phyloP scores from a whole-genome alignment of 2,888 invertebrate genomes.

The Thalpophila matura region DNA sequence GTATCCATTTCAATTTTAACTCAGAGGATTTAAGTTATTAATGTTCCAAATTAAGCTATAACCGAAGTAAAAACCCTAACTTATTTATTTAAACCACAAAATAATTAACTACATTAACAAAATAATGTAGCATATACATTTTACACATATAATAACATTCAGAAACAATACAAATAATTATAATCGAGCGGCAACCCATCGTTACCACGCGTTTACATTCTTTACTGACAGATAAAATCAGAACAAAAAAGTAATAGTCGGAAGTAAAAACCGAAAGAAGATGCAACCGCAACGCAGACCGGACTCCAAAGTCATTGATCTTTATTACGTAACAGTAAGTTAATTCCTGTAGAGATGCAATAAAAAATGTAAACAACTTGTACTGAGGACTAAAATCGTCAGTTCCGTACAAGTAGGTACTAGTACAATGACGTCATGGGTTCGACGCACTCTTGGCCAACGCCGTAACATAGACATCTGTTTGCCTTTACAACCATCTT shows the following conservation, averaged over 20 bases:
- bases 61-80: background rate
- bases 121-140: too few species aligned
- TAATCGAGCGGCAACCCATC: background rate
- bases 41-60: constrained; percentile 8
- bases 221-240: background rate
- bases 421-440: constrained; percentile 60
- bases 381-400: constrained; percentile 33
- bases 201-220: background rate
- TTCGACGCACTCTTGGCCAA: constrained; percentile 67
- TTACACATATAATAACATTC: background rate
- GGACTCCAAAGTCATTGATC: constrained; percentile 68
- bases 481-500: constrained; percentile 29
- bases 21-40: background rate
- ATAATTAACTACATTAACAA: background rate
- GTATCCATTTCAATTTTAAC: constrained; percentile 16
- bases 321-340: constrained; percentile 63
- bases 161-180: background rate
- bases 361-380: constrained; percentile 79
- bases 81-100: background rate
- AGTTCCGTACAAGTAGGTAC: constrained; percentile 32
- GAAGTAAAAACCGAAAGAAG: constrained; percentile 22
- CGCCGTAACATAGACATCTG: constrained; percentile 16
- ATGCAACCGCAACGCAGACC: constrained; percentile 18
- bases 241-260: constrained; percentile 26
- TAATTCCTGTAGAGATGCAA: constrained; percentile 60